These are phyloP conservation scores for Schizaphis graminum DNA, from an alignment of 2,888 invertebrate species.

Conservation along the genomic window DNA sequence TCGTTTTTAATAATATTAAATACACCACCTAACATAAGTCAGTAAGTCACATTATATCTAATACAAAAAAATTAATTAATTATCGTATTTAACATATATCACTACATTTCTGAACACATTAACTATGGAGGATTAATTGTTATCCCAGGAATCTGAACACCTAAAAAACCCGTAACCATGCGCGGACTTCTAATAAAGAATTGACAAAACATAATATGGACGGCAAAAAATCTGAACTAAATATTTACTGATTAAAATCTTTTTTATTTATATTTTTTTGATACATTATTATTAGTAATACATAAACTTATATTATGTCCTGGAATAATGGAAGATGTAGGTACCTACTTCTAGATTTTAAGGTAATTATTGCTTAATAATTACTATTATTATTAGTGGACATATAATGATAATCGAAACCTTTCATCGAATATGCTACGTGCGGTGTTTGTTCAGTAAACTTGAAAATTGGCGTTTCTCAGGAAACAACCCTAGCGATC, in stretches of 20 bases:
- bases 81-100: background rate
- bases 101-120: background rate
- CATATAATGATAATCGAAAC: background rate
- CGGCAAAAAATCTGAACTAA: background rate
- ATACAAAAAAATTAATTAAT: background rate
- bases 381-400: background rate
- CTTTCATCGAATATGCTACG: background rate
- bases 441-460: slow-evolving; percentile 54
- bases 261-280: background rate
- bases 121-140: background rate
- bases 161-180: background rate
- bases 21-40: background rate
- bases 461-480: slow-evolving; percentile 44
- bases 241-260: background rate
- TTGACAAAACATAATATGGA: background rate
- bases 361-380: background rate
- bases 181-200: background rate
- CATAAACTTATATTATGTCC: background rate
- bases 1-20: background rate
- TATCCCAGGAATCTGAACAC: background rate
- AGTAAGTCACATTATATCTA: background rate
- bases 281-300: background rate
- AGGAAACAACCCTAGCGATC: slow-evolving; percentile 54
- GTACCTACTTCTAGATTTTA: background rate
- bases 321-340: background rate